phyloP scores from a whole-genome alignment of 2,113 vertebrate species.

The Dasyurus viverrinus region DNA sequence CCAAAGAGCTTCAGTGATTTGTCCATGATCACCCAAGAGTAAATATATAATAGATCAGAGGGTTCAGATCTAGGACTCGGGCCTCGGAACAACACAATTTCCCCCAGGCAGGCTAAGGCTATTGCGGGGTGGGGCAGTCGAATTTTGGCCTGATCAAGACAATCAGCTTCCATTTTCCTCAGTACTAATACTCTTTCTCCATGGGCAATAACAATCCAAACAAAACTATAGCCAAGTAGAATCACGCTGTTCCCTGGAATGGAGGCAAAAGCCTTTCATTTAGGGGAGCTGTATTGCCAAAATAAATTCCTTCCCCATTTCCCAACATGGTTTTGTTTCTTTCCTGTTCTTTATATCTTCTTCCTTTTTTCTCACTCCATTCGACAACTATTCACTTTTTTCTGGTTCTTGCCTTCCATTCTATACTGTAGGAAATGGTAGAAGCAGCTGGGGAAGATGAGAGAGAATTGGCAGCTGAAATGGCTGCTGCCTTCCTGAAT shows the following conservation, averaged over 20 bases:
- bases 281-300: background rate
- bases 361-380: background rate
- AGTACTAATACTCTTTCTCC: background rate
- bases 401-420: conserved; percentile 17
- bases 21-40: background rate
- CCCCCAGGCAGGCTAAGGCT: no score
- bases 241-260: background rate
- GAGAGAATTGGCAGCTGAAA: conserved; percentile 96
- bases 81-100: background rate
- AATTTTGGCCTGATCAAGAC: background rate
- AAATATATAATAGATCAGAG: background rate
- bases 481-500: conserved; percentile 98
- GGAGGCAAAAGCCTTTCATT: conserved; percentile 5
- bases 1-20: background rate
- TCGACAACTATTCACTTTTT: background rate
- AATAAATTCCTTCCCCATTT: background rate
- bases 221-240: background rate
- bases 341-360: background rate
- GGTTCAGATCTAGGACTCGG: no score
- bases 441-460: conserved; percentile 98
- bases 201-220: background rate
- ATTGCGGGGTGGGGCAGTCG: background rate
- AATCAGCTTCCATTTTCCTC: conserved; percentile 20
- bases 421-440: conserved; percentile 93
- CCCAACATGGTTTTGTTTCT: background rate